Base-by-base conservation (phyloP, 2,888 invertebrate species). In the Suillia variegata region DNA sequence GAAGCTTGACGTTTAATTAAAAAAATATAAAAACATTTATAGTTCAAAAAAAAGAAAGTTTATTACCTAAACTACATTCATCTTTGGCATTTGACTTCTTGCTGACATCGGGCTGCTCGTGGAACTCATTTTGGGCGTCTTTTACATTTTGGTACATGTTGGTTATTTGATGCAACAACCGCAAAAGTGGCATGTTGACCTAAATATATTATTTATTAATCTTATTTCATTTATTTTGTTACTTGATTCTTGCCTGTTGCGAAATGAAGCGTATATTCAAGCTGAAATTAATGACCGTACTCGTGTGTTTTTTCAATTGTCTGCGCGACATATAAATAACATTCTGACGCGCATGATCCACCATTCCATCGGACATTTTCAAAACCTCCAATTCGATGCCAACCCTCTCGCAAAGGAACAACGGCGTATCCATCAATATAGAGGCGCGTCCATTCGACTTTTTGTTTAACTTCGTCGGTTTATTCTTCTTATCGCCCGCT, bases 131-230 rank as follows among this genome's bases (percentile, higher is more conserved):
- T 77, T 95, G 94, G 0, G 96, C 96, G 77, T 96, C 95, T 77
- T 95, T 94, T 1, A 97, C 95, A 80, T 96, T 97, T 82, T 96
- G 95, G 82, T 96, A 96, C 96, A 98, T 96, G 76, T 95, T 96
- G 74, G 93, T 93, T 76, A 98, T 96, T 84, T 98, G 98, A 83
- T 98, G 96, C 60, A 97, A 85, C 54, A 98, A 85, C 54, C 98
- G 85, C 49, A 98, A 83, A 34, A 98, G 83, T 0, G 97, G 96
- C 96, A 98, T 96, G 81, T 98, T 98, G 1, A 98, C 89, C 87
- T 88, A 64, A 1, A 62, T 26, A 26, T 26, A 68, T n/a, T 5
- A 42, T 15, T 42, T 17, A 8, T 42, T 13, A 33, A 6, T 42
- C 18, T 42, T 42, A 8, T 42, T 13, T 42, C 5, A 42, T 18